phyloP scores from a whole-genome alignment of 2,113 vertebrate species.

The Hippocampus mohnikei region DNA sequence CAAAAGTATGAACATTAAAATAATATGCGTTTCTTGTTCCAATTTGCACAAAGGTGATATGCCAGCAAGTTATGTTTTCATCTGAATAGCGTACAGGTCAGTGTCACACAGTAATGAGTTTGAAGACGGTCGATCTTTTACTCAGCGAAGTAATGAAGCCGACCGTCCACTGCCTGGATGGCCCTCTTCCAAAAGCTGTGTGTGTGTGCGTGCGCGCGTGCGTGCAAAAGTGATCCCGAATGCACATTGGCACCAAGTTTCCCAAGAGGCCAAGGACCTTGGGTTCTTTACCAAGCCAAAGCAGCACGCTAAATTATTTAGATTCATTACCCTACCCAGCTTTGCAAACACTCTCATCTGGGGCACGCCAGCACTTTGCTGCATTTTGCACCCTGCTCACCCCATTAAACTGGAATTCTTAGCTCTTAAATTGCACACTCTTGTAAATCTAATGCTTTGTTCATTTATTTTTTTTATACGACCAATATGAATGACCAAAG shows the following conservation, averaged over 20 bases:
- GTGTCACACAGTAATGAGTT: slow-evolving; percentile 4
- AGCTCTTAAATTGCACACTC: slow-evolving; percentile 27
- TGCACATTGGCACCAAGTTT: slow-evolving; percentile 41
- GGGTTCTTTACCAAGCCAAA: slow-evolving; percentile 57
- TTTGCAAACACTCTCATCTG: slow-evolving; percentile 36
- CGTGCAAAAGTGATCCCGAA: slow-evolving; percentile 31
- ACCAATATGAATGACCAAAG: slow-evolving; percentile 23
- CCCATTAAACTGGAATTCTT: slow-evolving; percentile 33
- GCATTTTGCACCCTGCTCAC: slow-evolving; percentile 12
- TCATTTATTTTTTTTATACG: slow-evolving; percentile 26
- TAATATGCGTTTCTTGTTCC: too few relatives aligned
- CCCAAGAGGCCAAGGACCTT: slow-evolving; percentile 36
- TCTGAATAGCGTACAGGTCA: slow-evolving; percentile 16
- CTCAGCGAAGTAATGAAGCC: slow-evolving; percentile 26
- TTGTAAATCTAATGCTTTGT: slow-evolving; percentile 12
- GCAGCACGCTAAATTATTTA: slow-evolving; percentile 59
- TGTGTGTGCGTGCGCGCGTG: slow-evolving; percentile 2
- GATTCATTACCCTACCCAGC: slow-evolving; percentile 47
- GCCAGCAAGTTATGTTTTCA: slow-evolving; percentile 6
- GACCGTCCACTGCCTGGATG: slow-evolving; percentile 19
- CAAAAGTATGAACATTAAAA: too few relatives aligned
- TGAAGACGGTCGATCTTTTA: slow-evolving; percentile 21
- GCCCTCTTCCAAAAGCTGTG: slow-evolving; percentile 8
- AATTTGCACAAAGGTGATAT: too few relatives aligned
- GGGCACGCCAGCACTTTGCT: slow-evolving; percentile 23